phyloP scores from a whole-genome alignment of 2,113 vertebrate species.

The Nyctibius bracteatus region DNA sequence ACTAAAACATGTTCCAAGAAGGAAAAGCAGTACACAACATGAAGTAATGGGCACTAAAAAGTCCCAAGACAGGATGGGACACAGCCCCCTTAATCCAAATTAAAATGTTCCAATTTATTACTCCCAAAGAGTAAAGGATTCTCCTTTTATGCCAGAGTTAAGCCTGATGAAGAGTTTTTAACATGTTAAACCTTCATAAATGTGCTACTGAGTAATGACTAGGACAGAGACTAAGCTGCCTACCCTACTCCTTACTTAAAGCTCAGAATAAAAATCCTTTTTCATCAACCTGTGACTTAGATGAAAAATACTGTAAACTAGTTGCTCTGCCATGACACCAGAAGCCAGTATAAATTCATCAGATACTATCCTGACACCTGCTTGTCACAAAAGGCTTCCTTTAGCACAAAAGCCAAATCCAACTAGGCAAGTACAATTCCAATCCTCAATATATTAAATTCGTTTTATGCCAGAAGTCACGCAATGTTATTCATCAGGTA shows the following conservation, averaged over 20 bases:
- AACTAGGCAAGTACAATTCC: not conserved
- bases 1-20: not conserved
- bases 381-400: not conserved
- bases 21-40: not conserved
- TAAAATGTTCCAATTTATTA: not conserved
- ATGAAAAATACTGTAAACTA: not conserved
- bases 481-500: not conserved
- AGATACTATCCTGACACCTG: not conserved
- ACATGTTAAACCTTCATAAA: not conserved
- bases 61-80: not conserved
- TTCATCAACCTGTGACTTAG: not conserved
- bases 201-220: not conserved
- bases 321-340: not conserved
- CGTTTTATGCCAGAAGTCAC: not conserved
- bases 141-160: not conserved
- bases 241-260: not conserved
- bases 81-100: not conserved
- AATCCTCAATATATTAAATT: not conserved
- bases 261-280: not conserved
- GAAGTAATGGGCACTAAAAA: not conserved
- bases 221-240: not conserved
- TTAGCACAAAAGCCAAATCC: not conserved
- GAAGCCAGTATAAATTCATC: not conserved
- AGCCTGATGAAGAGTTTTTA: not conserved
- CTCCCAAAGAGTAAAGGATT: not conserved